These are phyloP conservation scores for Lophochroa leadbeateri DNA, from an alignment of 2,113 vertebrate genomes.

Conservation along the genomic window DNA sequence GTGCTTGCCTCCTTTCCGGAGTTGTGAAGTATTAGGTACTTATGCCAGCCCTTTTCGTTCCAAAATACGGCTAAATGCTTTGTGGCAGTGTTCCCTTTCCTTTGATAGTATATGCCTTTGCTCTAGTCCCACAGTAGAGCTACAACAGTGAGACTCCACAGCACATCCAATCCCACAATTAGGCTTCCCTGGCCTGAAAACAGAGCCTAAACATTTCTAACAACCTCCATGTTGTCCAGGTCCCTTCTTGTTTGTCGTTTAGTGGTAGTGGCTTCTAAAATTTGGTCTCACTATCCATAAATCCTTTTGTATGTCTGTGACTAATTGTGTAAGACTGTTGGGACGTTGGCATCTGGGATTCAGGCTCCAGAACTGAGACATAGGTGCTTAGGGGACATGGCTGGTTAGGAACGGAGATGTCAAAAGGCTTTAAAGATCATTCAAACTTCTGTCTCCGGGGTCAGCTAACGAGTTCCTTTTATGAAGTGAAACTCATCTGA, in stretches of 20 bases:
- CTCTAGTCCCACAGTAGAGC: background rate
- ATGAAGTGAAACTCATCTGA: background rate
- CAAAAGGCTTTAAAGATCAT: background rate
- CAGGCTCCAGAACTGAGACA: background rate
- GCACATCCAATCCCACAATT: background rate
- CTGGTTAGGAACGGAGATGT: background rate
- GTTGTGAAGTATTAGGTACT: background rate
- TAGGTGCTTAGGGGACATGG: background rate
- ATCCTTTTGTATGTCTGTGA: background rate
- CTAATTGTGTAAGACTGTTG: background rate
- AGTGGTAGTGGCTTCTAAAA: background rate
- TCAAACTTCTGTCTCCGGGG: background rate
- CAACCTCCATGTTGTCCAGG: background rate
- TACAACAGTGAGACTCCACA: background rate
- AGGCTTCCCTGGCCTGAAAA: background rate
- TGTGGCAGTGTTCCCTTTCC: background rate
- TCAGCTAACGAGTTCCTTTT: background rate
- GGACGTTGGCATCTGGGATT: background rate
- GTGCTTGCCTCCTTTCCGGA: background rate
- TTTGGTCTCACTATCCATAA: background rate
- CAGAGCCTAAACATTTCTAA: background rate
- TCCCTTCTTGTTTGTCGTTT: background rate
- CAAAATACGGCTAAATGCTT: background rate
- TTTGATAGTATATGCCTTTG: accelerated
- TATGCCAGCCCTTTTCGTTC: background rate